Conservation (phyloP, 2,113 vertebrate species). For the Leptobrachium leishanense region DNA sequence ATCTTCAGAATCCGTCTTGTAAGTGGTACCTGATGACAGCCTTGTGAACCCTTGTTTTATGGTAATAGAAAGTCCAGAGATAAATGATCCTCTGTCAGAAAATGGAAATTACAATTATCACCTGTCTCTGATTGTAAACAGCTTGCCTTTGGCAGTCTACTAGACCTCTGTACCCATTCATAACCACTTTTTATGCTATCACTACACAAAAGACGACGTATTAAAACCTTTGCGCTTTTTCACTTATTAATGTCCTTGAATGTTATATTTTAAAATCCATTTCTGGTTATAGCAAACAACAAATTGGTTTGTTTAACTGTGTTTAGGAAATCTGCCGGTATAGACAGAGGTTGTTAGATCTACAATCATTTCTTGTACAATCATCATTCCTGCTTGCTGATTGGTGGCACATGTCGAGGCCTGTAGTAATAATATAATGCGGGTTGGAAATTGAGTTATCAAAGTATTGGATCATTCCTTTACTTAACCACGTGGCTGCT, state of each 20-base stretch:
- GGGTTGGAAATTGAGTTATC: too few relatives aligned
- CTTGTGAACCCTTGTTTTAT: not conserved
- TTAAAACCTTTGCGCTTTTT: not conserved
- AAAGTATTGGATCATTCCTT: too few relatives aligned
- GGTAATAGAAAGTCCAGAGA: conserved; percentile 5
- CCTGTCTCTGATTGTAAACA: conserved; percentile 33
- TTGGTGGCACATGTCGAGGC: too few relatives aligned
- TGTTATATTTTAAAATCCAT: not conserved
- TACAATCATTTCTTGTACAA: too few relatives aligned
- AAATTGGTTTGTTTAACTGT: not conserved
- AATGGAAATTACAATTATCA: conserved; percentile 37
- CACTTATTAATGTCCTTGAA: not conserved
- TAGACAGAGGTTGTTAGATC: too few relatives aligned
- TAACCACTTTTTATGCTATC: not conserved
- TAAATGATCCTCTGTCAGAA: conserved; percentile 33
- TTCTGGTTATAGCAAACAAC: not conserved
- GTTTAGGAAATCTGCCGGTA: too few relatives aligned
- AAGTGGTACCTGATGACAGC: not conserved
- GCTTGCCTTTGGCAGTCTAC: conserved; percentile 29
- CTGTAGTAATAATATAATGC: too few relatives aligned
- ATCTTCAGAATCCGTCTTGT: not conserved
- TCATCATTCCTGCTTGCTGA: too few relatives aligned
- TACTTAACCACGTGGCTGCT: too few relatives aligned
- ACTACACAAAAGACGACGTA: not conserved
- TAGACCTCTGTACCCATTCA: conserved; percentile 29